Percentiles rank a stretch among this genome's conserved stretches.
phyloP scores from a whole-genome alignment of 2,797 vertebrate genomes.

The Protonibea diacanthus region DNA sequence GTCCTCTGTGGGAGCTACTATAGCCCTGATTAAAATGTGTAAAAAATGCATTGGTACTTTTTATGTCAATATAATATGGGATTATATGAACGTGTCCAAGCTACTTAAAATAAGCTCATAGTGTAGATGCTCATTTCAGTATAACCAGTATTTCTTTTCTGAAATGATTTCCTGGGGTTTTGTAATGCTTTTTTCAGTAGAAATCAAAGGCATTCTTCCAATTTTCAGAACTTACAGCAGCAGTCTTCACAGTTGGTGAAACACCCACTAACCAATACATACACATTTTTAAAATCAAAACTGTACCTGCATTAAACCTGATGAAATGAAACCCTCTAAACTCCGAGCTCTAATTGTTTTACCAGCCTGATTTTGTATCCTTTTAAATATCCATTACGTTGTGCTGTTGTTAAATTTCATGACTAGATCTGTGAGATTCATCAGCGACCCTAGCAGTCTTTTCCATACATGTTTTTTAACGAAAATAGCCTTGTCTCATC shows the following conservation, averaged over 20 bases:
- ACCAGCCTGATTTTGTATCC: conserved; percentile 17
- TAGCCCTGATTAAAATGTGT: neutral
- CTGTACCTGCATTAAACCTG: neutral
- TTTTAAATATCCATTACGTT: conserved; percentile 29
- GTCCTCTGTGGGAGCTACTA: no score
- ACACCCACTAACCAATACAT: neutral
- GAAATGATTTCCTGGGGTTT: neutral
- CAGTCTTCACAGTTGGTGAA: neutral
- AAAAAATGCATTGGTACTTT: neutral
- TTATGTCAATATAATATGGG: neutral
- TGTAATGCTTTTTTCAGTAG: neutral
- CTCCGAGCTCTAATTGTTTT: conserved; percentile 18
- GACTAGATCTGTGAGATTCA: conserved; percentile 33
- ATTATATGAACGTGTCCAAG: neutral
- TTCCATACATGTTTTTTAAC: conserved; percentile 23
- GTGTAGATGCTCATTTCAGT: neutral
- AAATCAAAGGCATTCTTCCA: neutral
- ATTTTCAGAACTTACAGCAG: neutral
- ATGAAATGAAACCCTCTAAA: neutral
- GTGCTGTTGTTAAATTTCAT: conserved; percentile 32
- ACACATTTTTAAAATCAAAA: neutral
- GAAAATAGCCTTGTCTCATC: conserved; percentile 14
- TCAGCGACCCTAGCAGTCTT: conserved; percentile 1
- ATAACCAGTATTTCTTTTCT: conserved; percentile 4
- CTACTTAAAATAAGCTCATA: neutral